Evolutionary conservation across 2,113 vertebrate species (phyloP).

Genomic region (Ginglymostoma cirratum): DNA sequence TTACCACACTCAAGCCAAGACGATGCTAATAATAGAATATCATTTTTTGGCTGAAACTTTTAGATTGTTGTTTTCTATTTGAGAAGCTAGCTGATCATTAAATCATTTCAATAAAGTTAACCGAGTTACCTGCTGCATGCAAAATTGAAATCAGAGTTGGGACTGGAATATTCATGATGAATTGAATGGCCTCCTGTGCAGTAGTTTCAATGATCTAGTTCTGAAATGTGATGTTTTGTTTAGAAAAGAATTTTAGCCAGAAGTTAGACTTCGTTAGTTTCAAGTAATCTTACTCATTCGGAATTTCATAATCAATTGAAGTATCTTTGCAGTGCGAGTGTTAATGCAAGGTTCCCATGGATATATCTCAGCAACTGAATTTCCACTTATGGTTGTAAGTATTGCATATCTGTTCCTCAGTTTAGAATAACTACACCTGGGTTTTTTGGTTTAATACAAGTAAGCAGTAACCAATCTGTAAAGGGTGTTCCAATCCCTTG

Average conservation of each 20-base stretch:
- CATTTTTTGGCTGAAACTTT: not conserved
- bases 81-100: too few species aligned
- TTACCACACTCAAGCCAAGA: not conserved
- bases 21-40: not conserved
- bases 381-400: slow-evolving; percentile 86
- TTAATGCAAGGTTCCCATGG: slow-evolving; percentile 73
- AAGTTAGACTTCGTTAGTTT: not conserved
- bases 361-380: slow-evolving; percentile 78
- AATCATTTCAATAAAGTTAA: not conserved
- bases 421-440: not conserved
- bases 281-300: not conserved
- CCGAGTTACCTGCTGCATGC: not conserved
- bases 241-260: slow-evolving; percentile 41
- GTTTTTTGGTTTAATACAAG: not conserved
- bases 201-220: not conserved
- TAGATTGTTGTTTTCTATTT: too few species aligned
- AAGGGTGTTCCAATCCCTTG: not conserved
- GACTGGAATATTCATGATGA: not conserved
- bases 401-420: slow-evolving; percentile 3
- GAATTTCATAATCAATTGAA: slow-evolving; percentile 37
- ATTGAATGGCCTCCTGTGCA: not conserved
- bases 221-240: slow-evolving; percentile 30
- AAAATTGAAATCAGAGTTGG: not conserved
- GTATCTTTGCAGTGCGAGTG: slow-evolving; percentile 60
- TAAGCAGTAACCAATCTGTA: not conserved